These are phyloP conservation scores for Astreopora myriophthalma DNA, from an alignment of 64 coral and sea anemone genomes.

Conservation along the genomic window DNA sequence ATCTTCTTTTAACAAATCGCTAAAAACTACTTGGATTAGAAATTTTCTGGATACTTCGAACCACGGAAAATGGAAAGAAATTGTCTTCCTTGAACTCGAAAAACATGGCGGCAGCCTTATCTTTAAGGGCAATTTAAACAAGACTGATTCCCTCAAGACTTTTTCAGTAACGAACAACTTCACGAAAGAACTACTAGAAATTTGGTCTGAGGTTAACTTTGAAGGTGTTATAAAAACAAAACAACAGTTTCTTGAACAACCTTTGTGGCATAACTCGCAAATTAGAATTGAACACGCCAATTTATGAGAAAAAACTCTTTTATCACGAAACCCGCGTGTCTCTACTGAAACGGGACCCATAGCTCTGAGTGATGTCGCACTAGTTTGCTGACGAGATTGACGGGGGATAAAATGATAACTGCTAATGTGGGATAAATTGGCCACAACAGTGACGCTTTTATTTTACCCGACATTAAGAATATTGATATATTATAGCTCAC, in stretches of 20 bases:
- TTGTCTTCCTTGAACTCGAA: background rate
- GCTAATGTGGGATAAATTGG: too few relatives aligned
- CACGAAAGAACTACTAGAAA: background rate
- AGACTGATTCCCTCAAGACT: background rate
- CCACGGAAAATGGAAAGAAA: constrained; percentile 7
- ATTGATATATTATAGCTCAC: too few relatives aligned
- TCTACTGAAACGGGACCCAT: too few relatives aligned
- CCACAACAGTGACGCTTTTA: too few relatives aligned
- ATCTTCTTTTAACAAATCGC: background rate
- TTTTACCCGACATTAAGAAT: too few relatives aligned
- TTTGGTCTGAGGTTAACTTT: background rate
- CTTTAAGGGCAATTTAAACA: background rate
- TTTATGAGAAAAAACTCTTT: background rate
- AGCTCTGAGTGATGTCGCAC: too few relatives aligned
- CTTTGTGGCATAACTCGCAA: background rate
- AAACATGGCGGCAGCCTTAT: background rate
- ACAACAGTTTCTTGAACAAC: background rate
- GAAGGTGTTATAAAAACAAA: background rate
- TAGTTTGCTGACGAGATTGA: too few relatives aligned
- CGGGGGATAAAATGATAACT: too few relatives aligned
- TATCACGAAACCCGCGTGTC: too few relatives aligned
- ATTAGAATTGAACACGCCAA: background rate
- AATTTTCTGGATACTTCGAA: background rate
- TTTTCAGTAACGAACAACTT: background rate
- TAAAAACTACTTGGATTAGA: constrained; percentile 9